These are phyloP conservation scores for Monarcha castaneiventris DNA, from an alignment of 2,113 vertebrate genomes.

Conservation along the genomic window DNA sequence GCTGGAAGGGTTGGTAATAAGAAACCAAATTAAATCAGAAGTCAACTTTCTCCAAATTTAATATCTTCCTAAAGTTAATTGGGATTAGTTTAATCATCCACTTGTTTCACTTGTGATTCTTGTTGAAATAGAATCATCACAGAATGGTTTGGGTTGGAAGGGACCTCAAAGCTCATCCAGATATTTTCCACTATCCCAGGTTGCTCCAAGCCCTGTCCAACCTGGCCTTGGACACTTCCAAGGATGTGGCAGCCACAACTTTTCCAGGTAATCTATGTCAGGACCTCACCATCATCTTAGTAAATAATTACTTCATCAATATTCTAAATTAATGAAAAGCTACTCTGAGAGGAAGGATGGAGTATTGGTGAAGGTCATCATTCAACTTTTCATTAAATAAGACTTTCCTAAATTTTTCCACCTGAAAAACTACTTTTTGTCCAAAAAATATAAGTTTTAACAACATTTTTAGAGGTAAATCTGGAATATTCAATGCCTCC, in stretches of 20 bases:
- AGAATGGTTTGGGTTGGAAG: not conserved
- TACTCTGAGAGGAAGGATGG: not conserved
- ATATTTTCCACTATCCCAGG: not conserved
- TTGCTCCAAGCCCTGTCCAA: accelerated
- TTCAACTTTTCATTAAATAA: not conserved
- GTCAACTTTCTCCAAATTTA: not conserved
- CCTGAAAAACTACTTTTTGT: not conserved
- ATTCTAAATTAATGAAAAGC: not conserved
- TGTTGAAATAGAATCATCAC: not conserved
- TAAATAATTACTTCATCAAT: not conserved
- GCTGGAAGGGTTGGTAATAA: not conserved
- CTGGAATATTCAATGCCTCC: not conserved
- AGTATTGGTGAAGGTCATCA: too few relatives aligned
- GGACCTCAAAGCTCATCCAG: not conserved
- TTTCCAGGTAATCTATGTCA: not conserved
- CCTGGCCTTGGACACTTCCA: not conserved
- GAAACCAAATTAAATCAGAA: not conserved
- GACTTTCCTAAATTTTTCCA: not conserved
- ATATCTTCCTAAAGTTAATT: not conserved
- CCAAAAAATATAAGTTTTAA: not conserved
- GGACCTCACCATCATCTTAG: too few relatives aligned
- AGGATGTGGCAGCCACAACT: not conserved
- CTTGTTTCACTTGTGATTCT: not conserved
- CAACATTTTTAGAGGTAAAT: not conserved
- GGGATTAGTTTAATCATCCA: not conserved